Percentiles rank a stretch among this genome's conserved stretches.
phyloP scores from a whole-genome alignment of 2,113 vertebrate species.

The Tamias sibiricus region DNA sequence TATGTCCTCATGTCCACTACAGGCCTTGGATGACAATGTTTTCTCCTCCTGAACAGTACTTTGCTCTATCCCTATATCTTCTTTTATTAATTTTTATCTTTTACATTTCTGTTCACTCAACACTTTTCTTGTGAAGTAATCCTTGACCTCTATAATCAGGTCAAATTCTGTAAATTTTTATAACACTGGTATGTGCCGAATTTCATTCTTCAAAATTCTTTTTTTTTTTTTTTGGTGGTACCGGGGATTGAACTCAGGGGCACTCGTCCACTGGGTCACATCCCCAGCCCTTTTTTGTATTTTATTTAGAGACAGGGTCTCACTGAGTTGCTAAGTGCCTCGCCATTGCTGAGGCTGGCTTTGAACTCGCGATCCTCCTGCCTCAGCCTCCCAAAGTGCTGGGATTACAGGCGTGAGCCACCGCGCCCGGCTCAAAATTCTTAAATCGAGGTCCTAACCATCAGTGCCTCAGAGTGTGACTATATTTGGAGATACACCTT shows the following conservation, averaged over 20 bases:
- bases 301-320: too few species aligned
- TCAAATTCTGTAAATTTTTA: neutral
- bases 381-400: too few species aligned
- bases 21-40: neutral
- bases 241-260: too few species aligned
- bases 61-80: neutral
- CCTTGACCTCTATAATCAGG: neutral
- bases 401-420: too few species aligned
- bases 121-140: neutral
- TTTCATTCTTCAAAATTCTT: neutral
- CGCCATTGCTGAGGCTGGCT: too few species aligned
- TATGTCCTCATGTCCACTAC: accelerated
- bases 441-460: neutral
- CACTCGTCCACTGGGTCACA: too few species aligned
- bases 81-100: neutral
- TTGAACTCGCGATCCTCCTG: too few species aligned
- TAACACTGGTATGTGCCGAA: neutral
- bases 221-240: too few species aligned
- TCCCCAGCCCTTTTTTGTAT: too few species aligned
- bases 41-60: neutral
- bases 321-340: too few species aligned
- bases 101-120: neutral
- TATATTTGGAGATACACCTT: neutral
- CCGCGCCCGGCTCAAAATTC: too few species aligned
- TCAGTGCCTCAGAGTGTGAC: neutral